These are phyloP conservation scores for Prenolepis imparis DNA, from an alignment of 2,888 invertebrate species.

Conservation along the genomic window DNA sequence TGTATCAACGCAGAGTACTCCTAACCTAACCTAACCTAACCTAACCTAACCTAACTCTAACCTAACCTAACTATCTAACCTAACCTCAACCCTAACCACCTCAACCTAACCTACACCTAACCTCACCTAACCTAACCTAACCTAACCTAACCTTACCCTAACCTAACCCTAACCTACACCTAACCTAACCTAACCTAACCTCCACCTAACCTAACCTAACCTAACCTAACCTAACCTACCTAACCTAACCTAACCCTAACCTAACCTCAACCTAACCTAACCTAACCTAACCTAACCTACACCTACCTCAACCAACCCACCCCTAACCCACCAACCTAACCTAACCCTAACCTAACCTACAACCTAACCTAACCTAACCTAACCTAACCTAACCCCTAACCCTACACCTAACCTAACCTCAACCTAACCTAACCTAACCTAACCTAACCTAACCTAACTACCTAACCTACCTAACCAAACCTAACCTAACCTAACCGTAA, in stretches of 20 bases:
- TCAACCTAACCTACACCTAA: not conserved
- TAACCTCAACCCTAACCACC: not conserved
- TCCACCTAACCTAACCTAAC: not conserved
- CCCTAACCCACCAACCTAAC: not conserved
- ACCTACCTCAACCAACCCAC: not conserved
- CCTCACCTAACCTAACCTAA: not conserved
- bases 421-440: not conserved
- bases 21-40: not conserved
- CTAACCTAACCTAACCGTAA: too few relatives aligned
- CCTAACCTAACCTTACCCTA: not conserved
- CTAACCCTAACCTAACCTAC: not conserved
- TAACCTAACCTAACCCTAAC: not conserved
- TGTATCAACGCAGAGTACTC: too few relatives aligned
- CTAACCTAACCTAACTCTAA: not conserved
- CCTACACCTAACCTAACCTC: not conserved
- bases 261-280: too few relatives aligned
- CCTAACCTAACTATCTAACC: too few relatives aligned
- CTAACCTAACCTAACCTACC: not conserved
- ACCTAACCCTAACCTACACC: not conserved
- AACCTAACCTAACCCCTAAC: not conserved
- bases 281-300: constrained; percentile 7
- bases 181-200: too few relatives aligned
- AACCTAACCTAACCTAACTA: too few relatives aligned
- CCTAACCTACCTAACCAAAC: too few relatives aligned
- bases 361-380: constrained; percentile 4